Evolutionary conservation across 2,888 invertebrate genomes (phyloP).

Genomic region (Acrobasis suavella): DNA sequence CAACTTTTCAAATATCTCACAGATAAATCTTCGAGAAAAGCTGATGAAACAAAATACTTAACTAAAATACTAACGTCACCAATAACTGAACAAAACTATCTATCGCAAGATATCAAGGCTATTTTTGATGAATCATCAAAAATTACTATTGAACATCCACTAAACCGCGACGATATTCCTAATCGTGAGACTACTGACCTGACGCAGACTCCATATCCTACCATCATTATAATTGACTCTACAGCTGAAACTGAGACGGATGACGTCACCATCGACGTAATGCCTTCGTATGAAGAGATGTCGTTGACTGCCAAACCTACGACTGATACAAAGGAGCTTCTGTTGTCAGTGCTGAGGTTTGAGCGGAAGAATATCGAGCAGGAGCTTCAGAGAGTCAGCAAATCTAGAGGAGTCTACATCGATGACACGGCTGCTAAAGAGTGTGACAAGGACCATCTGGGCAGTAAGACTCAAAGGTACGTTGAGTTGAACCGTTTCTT

Average conservation of each 20-base stretch:
- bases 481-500: no score
- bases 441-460: not conserved
- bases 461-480: not conserved
- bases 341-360: not conserved
- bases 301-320: not conserved
- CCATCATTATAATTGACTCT: slow-evolving; percentile 11
- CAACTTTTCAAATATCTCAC: not conserved
- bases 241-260: not conserved
- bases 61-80: no score
- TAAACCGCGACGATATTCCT: not conserved
- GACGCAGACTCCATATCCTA: not conserved
- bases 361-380: not conserved
- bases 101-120: no score
- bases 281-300: not conserved
- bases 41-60: not conserved
- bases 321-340: not conserved
- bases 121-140: no score
- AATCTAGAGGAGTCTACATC: not conserved
- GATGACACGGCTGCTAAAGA: not conserved
- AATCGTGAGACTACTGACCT: not conserved
- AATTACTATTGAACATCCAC: no score
- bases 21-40: not conserved
- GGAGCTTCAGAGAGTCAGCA: not conserved
- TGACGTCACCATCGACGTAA: not conserved
- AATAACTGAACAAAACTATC: no score